These are phyloP conservation scores for Mesocentrotus franciscanus DNA, from an alignment of 53 echinoderm and acorn worm genomes.

Conservation along the genomic window DNA sequence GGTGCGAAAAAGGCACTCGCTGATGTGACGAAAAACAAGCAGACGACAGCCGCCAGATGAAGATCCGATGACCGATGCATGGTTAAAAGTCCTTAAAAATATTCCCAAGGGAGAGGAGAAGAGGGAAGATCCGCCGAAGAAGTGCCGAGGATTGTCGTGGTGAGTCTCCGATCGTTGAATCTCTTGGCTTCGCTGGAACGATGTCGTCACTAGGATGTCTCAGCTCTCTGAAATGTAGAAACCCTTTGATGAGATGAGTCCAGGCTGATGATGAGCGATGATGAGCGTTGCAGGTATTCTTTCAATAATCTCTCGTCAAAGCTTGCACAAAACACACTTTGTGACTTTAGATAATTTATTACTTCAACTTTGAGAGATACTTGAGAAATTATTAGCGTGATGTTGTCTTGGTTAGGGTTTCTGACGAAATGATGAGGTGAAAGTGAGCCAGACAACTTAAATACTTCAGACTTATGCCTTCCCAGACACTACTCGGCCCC, in stretches of 20 bases:
- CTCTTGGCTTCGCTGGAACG: constrained; percentile 12
- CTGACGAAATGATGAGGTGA: constrained; percentile 28
- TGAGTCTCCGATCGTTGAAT: constrained; percentile 10
- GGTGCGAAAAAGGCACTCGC: constrained; percentile 51
- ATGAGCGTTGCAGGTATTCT: not conserved
- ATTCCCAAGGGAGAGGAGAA: constrained; percentile 2
- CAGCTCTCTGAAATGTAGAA: constrained; percentile 15
- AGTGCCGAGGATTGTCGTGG: not conserved
- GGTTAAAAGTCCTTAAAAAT: constrained; percentile 27
- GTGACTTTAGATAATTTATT: constrained; percentile 26
- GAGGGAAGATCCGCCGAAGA: not conserved
- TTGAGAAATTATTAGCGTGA: constrained; percentile 9
- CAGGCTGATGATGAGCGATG: constrained; percentile 22
- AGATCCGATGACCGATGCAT: not conserved
- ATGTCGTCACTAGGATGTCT: not conserved
- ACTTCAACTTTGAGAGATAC: constrained; percentile 12
- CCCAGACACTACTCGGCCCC: constrained; percentile 46
- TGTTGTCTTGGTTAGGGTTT: constrained; percentile 57
- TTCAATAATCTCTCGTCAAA: constrained; percentile 32
- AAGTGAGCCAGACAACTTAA: constrained; percentile 64
- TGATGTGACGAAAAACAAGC: not conserved
- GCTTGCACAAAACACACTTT: constrained; percentile 46
- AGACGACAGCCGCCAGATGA: not conserved
- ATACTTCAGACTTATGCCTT: constrained; percentile 39
- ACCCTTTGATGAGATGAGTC: not conserved